Evolutionary conservation across 2,888 invertebrate genomes (phyloP).

Genomic region (Melangyna quadrimaculata): DNA sequence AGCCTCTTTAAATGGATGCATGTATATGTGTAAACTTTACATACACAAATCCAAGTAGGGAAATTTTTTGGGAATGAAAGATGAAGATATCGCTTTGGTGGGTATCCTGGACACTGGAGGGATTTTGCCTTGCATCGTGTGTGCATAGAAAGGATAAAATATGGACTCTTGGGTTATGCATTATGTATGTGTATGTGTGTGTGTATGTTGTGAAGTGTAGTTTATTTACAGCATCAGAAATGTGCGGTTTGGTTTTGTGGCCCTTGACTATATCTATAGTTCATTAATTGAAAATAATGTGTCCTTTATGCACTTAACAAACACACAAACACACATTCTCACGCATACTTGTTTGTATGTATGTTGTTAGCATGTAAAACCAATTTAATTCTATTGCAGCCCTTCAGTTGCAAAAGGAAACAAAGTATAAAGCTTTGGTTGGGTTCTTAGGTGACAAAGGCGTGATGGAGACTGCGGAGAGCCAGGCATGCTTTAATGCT

Average conservation of each 20-base stretch:
- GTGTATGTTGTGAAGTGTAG: not conserved
- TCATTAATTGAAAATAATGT: slow-evolving; percentile 56
- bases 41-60: not conserved
- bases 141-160: not conserved
- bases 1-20: not conserved
- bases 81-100: slow-evolving; percentile 40
- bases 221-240: slow-evolving; percentile 38
- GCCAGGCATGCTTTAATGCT: not conserved
- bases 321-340: not conserved
- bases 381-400: not conserved
- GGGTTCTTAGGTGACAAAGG: not conserved
- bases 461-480: no score
- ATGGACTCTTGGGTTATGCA: not conserved
- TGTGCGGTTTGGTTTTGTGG: slow-evolving; percentile 38
- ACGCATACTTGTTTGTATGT: not conserved
- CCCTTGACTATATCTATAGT: slow-evolving; percentile 18
- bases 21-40: not conserved
- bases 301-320: slow-evolving; percentile 31
- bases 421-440: not conserved
- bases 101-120: slow-evolving; percentile 2
- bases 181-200: not conserved
- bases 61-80: not conserved
- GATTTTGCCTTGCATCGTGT: not conserved
- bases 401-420: not conserved
- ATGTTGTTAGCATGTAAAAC: not conserved